A percentile compares a stretch with the other conserved stretches of the same genome.
Conservation (phyloP, 2,888 invertebrate species). For the Frankliniella intonsa region DNA sequence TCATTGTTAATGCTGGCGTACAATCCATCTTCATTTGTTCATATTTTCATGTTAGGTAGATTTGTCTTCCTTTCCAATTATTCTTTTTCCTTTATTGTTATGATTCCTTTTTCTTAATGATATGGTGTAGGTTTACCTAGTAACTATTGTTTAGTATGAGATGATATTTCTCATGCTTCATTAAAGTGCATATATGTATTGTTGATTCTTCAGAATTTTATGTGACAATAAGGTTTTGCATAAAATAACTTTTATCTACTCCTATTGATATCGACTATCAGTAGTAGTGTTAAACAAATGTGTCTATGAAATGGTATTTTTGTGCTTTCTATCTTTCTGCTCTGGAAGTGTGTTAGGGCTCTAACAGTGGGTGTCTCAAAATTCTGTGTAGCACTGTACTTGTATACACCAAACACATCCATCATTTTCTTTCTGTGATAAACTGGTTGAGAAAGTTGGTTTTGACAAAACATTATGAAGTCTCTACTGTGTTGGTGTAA, state of each 20-base stretch:
- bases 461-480: neutral
- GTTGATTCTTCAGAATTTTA: conserved; percentile 19
- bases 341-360: neutral
- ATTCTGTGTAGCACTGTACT: too few relatives aligned
- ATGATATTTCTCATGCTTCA: neutral
- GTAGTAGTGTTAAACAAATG: neutral
- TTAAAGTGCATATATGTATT: neutral
- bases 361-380: neutral
- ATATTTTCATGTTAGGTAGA: neutral
- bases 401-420: too few relatives aligned
- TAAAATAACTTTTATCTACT: neutral
- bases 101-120: neutral
- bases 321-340: neutral
- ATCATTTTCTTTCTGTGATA: neutral
- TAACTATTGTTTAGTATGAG: too few relatives aligned
- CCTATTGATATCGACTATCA: neutral
- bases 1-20: too few relatives aligned
- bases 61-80: neutral
- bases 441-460: neutral
- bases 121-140: neutral
- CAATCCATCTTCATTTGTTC: too few relatives aligned
- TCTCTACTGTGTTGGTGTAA: neutral
- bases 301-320: neutral
- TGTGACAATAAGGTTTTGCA: conserved; percentile 8
- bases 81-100: neutral